A percentile compares a stretch with the other conserved stretches of the same genome.
Conservation (phyloP, 2,888 invertebrate genomes). For the Caenorhabditis becei region DNA sequence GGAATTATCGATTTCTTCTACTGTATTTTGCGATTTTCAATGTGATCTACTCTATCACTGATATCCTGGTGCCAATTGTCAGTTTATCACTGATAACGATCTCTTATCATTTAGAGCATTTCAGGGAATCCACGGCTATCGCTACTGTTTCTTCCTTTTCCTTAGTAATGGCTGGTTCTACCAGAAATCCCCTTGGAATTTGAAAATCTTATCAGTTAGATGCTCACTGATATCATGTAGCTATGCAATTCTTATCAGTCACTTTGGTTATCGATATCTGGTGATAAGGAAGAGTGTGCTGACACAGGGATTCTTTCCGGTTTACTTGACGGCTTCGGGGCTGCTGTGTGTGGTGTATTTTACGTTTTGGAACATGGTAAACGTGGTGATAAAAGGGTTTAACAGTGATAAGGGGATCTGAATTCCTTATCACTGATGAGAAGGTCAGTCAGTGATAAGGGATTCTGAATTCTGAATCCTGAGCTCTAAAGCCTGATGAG, state of each 20-base stretch:
- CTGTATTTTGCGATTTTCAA: constrained; percentile 30
- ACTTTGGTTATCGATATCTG: constrained; percentile 31
- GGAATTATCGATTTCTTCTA: constrained; percentile 23
- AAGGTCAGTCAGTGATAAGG: no score
- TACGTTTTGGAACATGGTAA: not conserved
- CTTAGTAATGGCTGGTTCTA: constrained; percentile 18
- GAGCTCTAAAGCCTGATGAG: no score
- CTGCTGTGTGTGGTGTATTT: not conserved
- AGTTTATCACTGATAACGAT: no score
- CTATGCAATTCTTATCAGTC: constrained; percentile 34
- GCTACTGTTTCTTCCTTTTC: constrained; percentile 25
- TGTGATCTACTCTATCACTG: constrained; percentile 18
- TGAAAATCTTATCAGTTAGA: not conserved
- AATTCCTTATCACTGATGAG: no score
- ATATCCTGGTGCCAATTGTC: constrained; percentile 19
- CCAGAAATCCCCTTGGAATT: not conserved
- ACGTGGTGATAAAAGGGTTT: no score
- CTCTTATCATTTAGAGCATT: no score
- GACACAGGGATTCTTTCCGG: not conserved
- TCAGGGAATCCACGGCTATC: constrained; percentile 21
- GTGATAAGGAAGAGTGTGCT: not conserved
- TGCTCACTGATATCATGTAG: constrained; percentile 25
- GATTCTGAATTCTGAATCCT: no score
- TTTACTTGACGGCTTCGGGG: not conserved
- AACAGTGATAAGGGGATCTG: no score